Conservation (phyloP, 2,888 invertebrate species). For the Watsonalla cultraria region DNA sequence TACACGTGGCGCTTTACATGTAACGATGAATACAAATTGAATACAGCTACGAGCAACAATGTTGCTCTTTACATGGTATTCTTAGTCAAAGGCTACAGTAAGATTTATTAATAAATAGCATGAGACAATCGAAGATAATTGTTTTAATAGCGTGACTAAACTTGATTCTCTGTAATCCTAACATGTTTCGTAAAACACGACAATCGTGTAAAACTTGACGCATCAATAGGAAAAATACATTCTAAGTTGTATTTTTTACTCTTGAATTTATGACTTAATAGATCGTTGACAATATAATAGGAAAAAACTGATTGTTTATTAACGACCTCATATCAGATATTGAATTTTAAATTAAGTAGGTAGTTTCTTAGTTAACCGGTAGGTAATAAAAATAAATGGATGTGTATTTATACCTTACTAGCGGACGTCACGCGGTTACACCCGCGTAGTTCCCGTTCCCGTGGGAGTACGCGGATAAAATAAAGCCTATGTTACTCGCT, state of each 20-base stretch:
- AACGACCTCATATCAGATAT: too few relatives aligned
- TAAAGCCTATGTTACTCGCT: too few relatives aligned
- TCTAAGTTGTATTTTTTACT: constrained; percentile 13
- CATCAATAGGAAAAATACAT: constrained; percentile 16
- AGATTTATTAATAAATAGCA: constrained; percentile 36
- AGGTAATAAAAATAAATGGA: too few relatives aligned
- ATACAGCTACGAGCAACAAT: constrained; percentile 23
- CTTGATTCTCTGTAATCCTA: constrained; percentile 43
- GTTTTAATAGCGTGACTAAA: constrained; percentile 42
- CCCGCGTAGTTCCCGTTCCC: too few relatives aligned
- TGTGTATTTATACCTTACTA: too few relatives aligned
- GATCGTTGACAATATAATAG: constrained; percentile 9
- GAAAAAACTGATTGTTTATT: background rate
- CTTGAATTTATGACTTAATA: constrained; percentile 12
- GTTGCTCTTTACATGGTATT: constrained; percentile 20
- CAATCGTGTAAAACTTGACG: constrained; percentile 15
- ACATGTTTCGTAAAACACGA: constrained; percentile 52
- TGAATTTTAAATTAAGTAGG: too few relatives aligned
- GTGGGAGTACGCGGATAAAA: too few relatives aligned
- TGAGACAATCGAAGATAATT: constrained; percentile 48
- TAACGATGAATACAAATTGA: constrained; percentile 27
- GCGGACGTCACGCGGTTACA: too few relatives aligned
- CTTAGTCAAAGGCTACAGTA: constrained; percentile 36
- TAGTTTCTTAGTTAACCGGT: too few relatives aligned
- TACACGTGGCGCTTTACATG: constrained; percentile 47